Evolutionary conservation across 2,113 vertebrate species (phyloP), one percentile per base, ranked within the genome.

Genomic region (pig (Sus scrofa)): DNA sequence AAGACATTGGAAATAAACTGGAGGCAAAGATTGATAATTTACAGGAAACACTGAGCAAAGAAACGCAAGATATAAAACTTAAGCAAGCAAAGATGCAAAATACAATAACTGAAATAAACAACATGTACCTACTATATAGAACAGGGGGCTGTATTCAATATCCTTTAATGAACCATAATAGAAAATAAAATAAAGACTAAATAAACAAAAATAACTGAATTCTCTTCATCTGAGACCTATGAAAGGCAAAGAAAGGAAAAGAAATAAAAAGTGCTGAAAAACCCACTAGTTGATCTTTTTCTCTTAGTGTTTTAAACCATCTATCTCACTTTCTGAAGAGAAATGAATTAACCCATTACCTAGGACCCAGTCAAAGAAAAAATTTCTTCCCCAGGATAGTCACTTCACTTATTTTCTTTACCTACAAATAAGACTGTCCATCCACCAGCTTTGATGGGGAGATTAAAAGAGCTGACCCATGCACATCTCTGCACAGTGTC

Each of bases 191-290:
- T 18, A 56, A 56, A 56, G 19, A 56, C 56, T n/a, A 56, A 58
- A 58, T 19, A 50, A 75, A 16, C 39, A 30, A 74, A 74, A 50
- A 50, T 50, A 60, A 52, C 32, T 94, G 37, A 75, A 0, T 67
- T 79, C 74, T 79, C 62, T 34, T 13, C 27, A 62, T 14, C 12
- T 3, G 34, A 89, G 20, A 44, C 63, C 18, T 58, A 83, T 39
- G 37, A 75, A 92, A 90, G 37, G 44, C 22, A 68, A 84, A 86
- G 70, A 54, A 81, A 63, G n/a, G 63, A 82, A 84, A 73, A 71
- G 37, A 86, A 77, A 58, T 3, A 26, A 27, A 52, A 87, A 60
- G 2, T 82, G 13, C 30, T 93, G 44, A 67, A 56, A 92, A 81
- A 11, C 34, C 63, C 39, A 81, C 34, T 62, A 4, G 37, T 7